phyloP scores from a whole-genome alignment of 1,140 invertebrate genomes.

The Tetraneura akinire region DNA sequence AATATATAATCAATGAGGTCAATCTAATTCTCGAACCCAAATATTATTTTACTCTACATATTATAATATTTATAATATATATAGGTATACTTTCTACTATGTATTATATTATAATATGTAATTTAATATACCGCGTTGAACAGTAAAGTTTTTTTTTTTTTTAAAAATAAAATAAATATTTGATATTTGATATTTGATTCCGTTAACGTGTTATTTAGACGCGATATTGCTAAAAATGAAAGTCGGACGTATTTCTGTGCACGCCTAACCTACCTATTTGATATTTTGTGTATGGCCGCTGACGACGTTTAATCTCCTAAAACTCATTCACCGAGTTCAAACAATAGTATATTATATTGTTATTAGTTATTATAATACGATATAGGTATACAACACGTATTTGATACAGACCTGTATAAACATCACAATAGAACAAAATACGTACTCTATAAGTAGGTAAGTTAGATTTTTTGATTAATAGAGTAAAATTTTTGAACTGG shows the following conservation, averaged over 20 bases:
- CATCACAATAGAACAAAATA: not conserved
- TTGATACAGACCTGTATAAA: not conserved
- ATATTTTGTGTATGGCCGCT: not conserved
- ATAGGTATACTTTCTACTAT: not conserved
- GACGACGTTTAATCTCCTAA: conserved; percentile 18
- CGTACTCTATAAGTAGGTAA: no score
- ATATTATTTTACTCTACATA: not conserved
- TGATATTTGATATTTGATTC: no score
- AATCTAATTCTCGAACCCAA: conserved; percentile 14
- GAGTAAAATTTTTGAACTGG: conserved; percentile 12
- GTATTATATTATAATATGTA: not conserved
- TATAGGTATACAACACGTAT: not conserved
- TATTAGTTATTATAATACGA: no score
- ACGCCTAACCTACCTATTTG: no score
- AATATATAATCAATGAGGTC: conserved; percentile 26
- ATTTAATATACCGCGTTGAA: no score
- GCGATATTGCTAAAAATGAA: conserved; percentile 6
- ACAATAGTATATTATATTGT: conserved; percentile 20
- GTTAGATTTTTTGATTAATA: not conserved
- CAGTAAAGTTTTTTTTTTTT: not conserved
- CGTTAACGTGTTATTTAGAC: not conserved
- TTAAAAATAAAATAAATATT: not conserved
- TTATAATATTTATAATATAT: not conserved
- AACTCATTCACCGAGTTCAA: not conserved
- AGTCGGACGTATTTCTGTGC: not conserved